Percentiles rank a stretch among this genome's conserved stretches.
phyloP scores from a whole-genome alignment of 2,888 invertebrate species.

The Pachycephus smyrnensis region DNA sequence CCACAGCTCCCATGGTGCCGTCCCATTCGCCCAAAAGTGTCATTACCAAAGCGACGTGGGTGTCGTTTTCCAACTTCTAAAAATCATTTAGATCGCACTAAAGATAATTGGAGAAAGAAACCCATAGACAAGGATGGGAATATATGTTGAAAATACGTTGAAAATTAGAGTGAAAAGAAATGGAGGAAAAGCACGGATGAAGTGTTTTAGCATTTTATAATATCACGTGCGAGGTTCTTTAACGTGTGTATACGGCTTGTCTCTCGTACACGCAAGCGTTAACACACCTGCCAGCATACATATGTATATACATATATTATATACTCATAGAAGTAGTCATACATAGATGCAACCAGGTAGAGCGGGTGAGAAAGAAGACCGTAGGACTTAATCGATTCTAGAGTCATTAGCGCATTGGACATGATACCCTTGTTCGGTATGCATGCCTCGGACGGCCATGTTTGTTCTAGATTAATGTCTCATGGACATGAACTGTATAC shows the following conservation, averaged over 20 bases:
- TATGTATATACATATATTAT: not conserved
- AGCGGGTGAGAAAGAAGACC: slow-evolving; percentile 15
- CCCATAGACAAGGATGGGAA: no score
- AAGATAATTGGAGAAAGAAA: not conserved
- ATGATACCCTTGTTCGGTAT: slow-evolving; percentile 47
- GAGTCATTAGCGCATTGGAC: slow-evolving; percentile 60
- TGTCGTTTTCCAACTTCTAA: not conserved
- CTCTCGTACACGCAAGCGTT: not conserved
- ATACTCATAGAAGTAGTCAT: not conserved
- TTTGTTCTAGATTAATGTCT: slow-evolving; percentile 62
- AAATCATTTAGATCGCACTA: slow-evolving; percentile 1
- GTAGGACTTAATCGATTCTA: slow-evolving; percentile 54
- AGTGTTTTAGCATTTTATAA: not conserved
- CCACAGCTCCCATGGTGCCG: not conserved
- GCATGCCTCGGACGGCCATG: slow-evolving; percentile 43
- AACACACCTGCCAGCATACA: not conserved
- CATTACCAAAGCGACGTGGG: not conserved
- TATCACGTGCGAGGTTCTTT: not conserved
- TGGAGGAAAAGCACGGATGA: not conserved
- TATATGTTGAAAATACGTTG: no score
- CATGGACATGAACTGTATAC: slow-evolving; percentile 49
- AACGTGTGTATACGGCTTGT: not conserved
- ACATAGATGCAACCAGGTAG: slow-evolving; percentile 7
- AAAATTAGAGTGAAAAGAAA: not conserved
- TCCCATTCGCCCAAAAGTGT: not conserved